Percentiles rank a stretch among this genome's conserved stretches.
phyloP scores from a whole-genome alignment of 2,797 vertebrate species.

The Tangara arthus region DNA sequence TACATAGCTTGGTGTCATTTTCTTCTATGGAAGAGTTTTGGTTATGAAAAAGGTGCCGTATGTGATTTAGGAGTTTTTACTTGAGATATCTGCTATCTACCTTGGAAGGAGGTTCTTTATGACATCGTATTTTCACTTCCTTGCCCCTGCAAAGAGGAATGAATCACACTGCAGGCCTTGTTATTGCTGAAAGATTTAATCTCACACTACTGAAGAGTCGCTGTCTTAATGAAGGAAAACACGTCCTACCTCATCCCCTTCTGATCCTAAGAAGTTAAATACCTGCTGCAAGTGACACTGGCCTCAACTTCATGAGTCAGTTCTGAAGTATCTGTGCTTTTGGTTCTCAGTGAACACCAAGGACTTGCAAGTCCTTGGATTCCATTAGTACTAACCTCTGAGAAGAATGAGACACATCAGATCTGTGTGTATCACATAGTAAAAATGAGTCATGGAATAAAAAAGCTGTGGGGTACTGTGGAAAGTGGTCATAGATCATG shows the following conservation, averaged over 20 bases:
- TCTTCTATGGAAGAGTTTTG: not conserved
- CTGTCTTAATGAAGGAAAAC: not conserved
- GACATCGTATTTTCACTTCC: not conserved
- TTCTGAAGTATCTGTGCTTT: not conserved
- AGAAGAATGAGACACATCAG: not conserved
- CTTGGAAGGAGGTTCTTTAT: not conserved
- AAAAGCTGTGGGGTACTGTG: not conserved
- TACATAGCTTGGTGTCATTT: not conserved
- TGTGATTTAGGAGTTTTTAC: not conserved
- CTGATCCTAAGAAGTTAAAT: not conserved
- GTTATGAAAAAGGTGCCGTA: not conserved
- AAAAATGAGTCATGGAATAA: not conserved
- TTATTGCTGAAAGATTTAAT: not conserved
- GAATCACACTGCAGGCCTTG: not conserved
- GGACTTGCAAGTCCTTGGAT: not conserved
- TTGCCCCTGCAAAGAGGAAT: not conserved
- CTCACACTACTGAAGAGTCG: not conserved
- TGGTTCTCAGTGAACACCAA: not conserved
- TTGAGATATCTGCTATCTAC: not conserved
- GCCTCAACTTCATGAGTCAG: not conserved
- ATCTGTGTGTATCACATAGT: not conserved
- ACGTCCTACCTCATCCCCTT: not conserved
- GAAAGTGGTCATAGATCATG: not conserved
- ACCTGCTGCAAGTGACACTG: not conserved
- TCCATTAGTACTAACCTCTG: not conserved